Evolutionary conservation across 2,888 invertebrate species (phyloP).

Genomic region (Sericinus montela): DNA sequence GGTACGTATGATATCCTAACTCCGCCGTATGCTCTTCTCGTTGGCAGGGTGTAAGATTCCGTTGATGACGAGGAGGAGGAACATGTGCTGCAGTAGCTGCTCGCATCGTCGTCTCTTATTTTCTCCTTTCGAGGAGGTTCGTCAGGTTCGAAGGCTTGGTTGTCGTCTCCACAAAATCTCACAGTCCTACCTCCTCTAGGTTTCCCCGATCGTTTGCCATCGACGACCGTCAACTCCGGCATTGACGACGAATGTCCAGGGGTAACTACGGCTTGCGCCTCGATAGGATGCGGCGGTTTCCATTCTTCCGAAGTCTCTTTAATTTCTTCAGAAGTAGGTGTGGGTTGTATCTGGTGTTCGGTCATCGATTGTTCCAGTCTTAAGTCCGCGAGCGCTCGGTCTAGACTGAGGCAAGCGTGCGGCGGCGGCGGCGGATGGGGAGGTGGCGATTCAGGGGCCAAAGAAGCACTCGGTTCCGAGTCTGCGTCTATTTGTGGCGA

Average conservation of each 20-base stretch:
- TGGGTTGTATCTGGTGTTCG: conserved; percentile 83
- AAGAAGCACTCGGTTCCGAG: conserved; percentile 78
- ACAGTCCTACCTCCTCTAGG: conserved; percentile 64
- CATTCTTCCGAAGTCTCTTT: conserved; percentile 60
- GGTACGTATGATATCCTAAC: conserved; percentile 95
- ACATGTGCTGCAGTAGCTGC: conserved; percentile 92
- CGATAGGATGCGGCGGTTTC: conserved; percentile 73
- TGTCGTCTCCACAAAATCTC: conserved; percentile 69
- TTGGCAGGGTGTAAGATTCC: conserved; percentile 91
- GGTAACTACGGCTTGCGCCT: conserved; percentile 71
- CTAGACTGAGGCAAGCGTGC: conserved; percentile 65
- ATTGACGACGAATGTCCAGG: conserved; percentile 76
- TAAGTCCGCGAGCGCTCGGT: conserved; percentile 67
- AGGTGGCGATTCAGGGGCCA: conserved; percentile 63
- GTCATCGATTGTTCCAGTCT: conserved; percentile 84
- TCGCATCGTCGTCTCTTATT: conserved; percentile 81
- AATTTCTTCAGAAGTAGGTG: conserved; percentile 53
- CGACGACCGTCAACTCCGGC: conserved; percentile 72
- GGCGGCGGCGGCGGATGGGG: conserved; percentile 60
- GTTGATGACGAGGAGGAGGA: conserved; percentile 94
- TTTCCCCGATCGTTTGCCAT: conserved; percentile 50
- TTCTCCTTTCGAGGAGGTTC: conserved; percentile 36
- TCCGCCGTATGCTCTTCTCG: conserved; percentile 90
- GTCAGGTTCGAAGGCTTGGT: conserved; percentile 69
- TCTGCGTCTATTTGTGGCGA: conserved; percentile 80